Conservation (phyloP, 1,140 invertebrate species). For the Arion vulgaris region DNA sequence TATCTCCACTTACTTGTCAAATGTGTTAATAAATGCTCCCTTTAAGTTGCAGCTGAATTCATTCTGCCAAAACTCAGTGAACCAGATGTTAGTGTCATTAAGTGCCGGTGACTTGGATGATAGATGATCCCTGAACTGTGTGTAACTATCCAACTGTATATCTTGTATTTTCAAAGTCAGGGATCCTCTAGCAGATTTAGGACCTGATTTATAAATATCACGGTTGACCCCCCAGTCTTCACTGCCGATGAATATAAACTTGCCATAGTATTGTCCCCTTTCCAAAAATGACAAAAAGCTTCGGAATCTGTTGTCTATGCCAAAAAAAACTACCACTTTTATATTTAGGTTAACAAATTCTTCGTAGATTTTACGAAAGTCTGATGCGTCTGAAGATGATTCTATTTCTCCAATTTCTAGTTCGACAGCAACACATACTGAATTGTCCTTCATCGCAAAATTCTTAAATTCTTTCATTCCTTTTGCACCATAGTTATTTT, state of each 20-base stretch:
- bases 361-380: slow-evolving; percentile 39
- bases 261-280: slow-evolving; percentile 58
- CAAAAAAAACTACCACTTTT: slow-evolving; percentile 81
- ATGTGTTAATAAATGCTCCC: slow-evolving; percentile 55
- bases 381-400: slow-evolving; percentile 37
- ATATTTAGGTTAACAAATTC: slow-evolving; percentile 37
- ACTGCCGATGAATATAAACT: slow-evolving; percentile 82
- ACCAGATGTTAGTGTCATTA: slow-evolving; percentile 55
- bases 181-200: slow-evolving; percentile 52
- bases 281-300: slow-evolving; percentile 73
- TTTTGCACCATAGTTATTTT: slow-evolving; percentile 75
- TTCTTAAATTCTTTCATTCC: slow-evolving; percentile 55
- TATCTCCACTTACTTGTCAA: slow-evolving; percentile 29
- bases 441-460: slow-evolving; percentile 64
- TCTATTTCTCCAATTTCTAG: slow-evolving; percentile 74
- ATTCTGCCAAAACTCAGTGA: slow-evolving; percentile 59
- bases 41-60: slow-evolving; percentile 57
- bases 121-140: slow-evolving; percentile 43
- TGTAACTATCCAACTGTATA: not conserved
- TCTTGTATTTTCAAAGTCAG: slow-evolving; percentile 52
- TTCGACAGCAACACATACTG: slow-evolving; percentile 76
- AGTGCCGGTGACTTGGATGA: slow-evolving; percentile 27
- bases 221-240: slow-evolving; percentile 84
- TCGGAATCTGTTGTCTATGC: slow-evolving; percentile 79
- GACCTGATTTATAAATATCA: slow-evolving; percentile 44